phyloP scores from a whole-genome alignment of 2,888 invertebrate genomes.

The Byasa hedistus region DNA sequence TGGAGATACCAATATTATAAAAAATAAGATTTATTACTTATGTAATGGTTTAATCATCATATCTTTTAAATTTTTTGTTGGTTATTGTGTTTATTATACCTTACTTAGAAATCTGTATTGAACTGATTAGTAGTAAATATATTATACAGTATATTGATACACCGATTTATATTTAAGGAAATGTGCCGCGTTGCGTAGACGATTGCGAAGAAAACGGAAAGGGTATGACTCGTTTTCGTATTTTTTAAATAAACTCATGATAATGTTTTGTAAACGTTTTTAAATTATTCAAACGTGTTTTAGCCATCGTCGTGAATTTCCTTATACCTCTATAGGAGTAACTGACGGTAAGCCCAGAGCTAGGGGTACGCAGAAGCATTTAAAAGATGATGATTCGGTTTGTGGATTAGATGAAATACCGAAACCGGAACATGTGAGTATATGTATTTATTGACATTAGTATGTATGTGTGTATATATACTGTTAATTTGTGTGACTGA shows the following conservation, averaged over 20 bases:
- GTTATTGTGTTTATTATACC: too few relatives aligned
- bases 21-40: too few relatives aligned
- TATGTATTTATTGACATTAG: too few relatives aligned
- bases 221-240: slow-evolving; percentile 12
- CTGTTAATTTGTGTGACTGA: too few relatives aligned
- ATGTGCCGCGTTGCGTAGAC: slow-evolving; percentile 15
- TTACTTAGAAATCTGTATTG: neutral
- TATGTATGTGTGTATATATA: too few relatives aligned
- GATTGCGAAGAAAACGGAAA: slow-evolving; percentile 13
- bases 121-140: neutral
- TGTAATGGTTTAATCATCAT: too few relatives aligned
- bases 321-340: slow-evolving; percentile 40
- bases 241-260: neutral
- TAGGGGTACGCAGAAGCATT: slow-evolving; percentile 42
- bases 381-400: slow-evolving; percentile 50
- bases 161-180: slow-evolving; percentile 16
- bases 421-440: slow-evolving; percentile 60
- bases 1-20: neutral
- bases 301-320: slow-evolving; percentile 35
- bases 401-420: slow-evolving; percentile 70
- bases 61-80: too few relatives aligned
- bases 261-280: slow-evolving; percentile 1
- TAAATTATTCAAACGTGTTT: slow-evolving; percentile 12
- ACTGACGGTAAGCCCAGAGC: slow-evolving; percentile 57
- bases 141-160: neutral